Percentiles rank a stretch among this genome's conserved stretches.
Evolutionary conservation across 2,888 invertebrate genomes (phyloP).

Genomic region (Zhuqinia jingwanae): DNA sequence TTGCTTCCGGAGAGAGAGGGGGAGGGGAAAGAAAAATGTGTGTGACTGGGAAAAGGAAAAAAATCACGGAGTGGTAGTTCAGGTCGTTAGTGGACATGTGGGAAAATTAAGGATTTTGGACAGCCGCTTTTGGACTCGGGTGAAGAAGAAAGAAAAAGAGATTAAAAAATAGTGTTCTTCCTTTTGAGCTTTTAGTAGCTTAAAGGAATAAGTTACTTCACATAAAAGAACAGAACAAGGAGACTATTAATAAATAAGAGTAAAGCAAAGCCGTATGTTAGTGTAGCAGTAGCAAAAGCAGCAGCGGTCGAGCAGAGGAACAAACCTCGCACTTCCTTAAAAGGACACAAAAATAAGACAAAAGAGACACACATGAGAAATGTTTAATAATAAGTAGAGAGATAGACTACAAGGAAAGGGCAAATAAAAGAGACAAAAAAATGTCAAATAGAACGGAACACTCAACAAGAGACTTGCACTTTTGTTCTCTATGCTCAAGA

Average conservation of each 20-base stretch:
- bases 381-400: background rate
- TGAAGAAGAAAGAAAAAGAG: background rate
- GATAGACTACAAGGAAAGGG: too few relatives aligned
- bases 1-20: too few relatives aligned
- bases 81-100: background rate
- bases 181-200: background rate
- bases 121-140: background rate
- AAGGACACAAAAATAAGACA: background rate
- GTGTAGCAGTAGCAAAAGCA: too few relatives aligned
- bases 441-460: constrained; percentile 24
- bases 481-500: background rate
- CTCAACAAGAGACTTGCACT: constrained; percentile 11
- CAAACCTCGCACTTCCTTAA: constrained; percentile 8
- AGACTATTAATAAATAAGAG: background rate
- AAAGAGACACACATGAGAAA: background rate
- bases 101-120: background rate
- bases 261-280: too few relatives aligned
- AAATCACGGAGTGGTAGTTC: constrained; percentile 9
- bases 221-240: background rate
- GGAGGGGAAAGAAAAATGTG: background rate
- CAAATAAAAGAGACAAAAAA: constrained; percentile 10
- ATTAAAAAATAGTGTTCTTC: background rate
- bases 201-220: constrained; percentile 12
- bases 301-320: too few relatives aligned
- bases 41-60: constrained; percentile 14